Evolutionary conservation across 1,140 invertebrate genomes (phyloP), one percentile per base, ranked within the genome.

Genomic region (Maniola jurtina): DNA sequence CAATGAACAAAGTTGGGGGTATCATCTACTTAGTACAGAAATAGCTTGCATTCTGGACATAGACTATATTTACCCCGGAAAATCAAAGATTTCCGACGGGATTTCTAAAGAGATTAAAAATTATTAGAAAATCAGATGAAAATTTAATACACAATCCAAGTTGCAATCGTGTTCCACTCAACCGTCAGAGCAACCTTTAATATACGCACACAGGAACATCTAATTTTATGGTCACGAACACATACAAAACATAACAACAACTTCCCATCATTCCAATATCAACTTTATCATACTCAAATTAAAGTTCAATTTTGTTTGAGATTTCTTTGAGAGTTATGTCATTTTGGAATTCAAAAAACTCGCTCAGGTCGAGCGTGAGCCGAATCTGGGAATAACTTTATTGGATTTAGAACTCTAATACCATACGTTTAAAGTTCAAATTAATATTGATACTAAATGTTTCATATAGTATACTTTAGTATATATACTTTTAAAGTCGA

Each of bases 201-300:
- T 80, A 85, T 76, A 84, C 83, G 66, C 83, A 85, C 83, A 83
- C 81, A 81, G 68, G 33, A 40, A 72, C 70, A 73, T 59, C 68
- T 76, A 79, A 82, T 79, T 82, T 83, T 79, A 86, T 67, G 76
- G 72, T 69, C 76, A 77, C 76, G 64, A 68, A 77, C 72, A 80
- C 76, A 74, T 63, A 13, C 14, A 69, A 8, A 55, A 8, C 8
- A 6, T 36, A 50, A 64, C 55, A 57, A 58, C 62, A n/a, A 69
- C 5, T 9, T 4, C 6, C 9, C 14, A 25, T 8, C 25, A 64
- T 14, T n/a, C 33, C 40, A 79, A 66, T 57, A 15, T 54, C 15
- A 70, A 64, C 65, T 47, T 35, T 74, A 72, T 33, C 0, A 5
- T 11, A 11, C 11, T 0, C 13, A 10, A 15, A 0, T 56, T 76